phyloP scores from a whole-genome alignment of 2,113 vertebrate genomes.

The Dromas ardeola region DNA sequence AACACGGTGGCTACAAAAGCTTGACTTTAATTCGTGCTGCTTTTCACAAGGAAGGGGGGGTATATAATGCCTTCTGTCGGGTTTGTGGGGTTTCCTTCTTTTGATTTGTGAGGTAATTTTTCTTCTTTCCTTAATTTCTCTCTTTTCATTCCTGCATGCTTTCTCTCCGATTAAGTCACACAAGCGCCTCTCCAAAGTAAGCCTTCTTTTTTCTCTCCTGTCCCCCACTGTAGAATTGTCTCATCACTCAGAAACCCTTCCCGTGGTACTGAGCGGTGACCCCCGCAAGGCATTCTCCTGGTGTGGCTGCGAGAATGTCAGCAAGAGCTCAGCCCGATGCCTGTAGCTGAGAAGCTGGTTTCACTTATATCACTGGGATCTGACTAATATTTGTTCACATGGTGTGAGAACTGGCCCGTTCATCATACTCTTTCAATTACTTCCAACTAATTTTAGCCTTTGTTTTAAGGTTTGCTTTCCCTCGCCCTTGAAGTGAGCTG shows the following conservation, averaged over 20 bases:
- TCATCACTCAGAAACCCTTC: constrained; percentile 47
- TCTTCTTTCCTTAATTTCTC: constrained; percentile 80
- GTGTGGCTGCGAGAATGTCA: constrained; percentile 14
- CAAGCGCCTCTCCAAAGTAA: constrained; percentile 99
- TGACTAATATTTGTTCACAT: constrained; percentile 16
- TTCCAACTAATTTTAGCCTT: neutral
- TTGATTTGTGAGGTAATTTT: constrained; percentile 34
- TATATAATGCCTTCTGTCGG: neutral
- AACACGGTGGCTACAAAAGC: rapidly evolving
- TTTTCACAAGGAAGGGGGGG: neutral
- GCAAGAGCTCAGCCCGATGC: constrained; percentile 23
- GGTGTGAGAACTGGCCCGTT: constrained; percentile 9
- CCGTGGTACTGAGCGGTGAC: neutral
- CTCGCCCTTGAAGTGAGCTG: neutral
- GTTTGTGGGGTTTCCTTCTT: constrained; percentile 62
- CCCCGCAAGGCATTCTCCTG: constrained; percentile 40
- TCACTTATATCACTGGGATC: constrained; percentile 53
- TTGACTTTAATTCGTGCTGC: neutral
- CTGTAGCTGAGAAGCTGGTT: constrained; percentile 57
- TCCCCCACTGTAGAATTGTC: constrained; percentile 47
- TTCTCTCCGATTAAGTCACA: constrained; percentile 88
- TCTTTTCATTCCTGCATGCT: constrained; percentile 89
- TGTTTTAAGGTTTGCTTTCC: neutral
- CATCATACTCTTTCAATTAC: neutral
- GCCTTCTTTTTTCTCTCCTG: constrained; percentile 86